Evolutionary conservation across 2,888 invertebrate species (phyloP), one percentile per base, ranked within the genome.

Genomic region (Dasysyrphus albostriatus): DNA sequence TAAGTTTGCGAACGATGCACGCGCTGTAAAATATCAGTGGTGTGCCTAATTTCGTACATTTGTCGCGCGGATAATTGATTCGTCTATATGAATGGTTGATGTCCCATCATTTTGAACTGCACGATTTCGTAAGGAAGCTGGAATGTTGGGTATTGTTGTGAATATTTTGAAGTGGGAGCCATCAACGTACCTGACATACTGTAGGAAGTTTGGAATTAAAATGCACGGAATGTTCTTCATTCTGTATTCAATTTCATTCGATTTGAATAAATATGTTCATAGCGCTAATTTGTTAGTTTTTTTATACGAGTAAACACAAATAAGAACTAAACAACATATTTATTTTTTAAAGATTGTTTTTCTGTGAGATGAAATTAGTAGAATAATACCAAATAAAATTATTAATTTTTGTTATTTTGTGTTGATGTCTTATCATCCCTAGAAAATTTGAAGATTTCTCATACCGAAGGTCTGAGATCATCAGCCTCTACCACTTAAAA

Each of bases 1-100:
- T 85, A 78, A 51, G 70, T 87, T 59, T 54, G 5, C 19, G 70
- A 78, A 77, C 49, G 81, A 69, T 47, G 47, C 67, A 29, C 63
- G 65, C 59, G 54, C 59, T n/a, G 34, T 63, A 63, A 69, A 79
- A 84, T 76, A 70, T 81, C 81, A 73, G 84, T 61, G 61, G 73
- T 87, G 82, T 79, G 83, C 87, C 83, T 87, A 87, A 87, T 87
- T 87, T 85, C 75, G 42, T 80, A 54, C 56, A 81, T 76, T 69
- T 85, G 76, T 84, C 83, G 63, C 75, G 69, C 12, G 59, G 87
- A 72, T 87, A 87, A 87, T 87, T 87, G 87, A 87, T 78, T 79
- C 75, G 72, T 87, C 75, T 70, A n/a, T 70, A 14, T 61, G 61
- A 24, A 70, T 51, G 56, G 54, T 72, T 73, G 19, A 34, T 74